A percentile compares a stretch with the other conserved stretches of the same genome.
Conservation (phyloP, 1,140 invertebrate species). For the Sipha flava region DNA sequence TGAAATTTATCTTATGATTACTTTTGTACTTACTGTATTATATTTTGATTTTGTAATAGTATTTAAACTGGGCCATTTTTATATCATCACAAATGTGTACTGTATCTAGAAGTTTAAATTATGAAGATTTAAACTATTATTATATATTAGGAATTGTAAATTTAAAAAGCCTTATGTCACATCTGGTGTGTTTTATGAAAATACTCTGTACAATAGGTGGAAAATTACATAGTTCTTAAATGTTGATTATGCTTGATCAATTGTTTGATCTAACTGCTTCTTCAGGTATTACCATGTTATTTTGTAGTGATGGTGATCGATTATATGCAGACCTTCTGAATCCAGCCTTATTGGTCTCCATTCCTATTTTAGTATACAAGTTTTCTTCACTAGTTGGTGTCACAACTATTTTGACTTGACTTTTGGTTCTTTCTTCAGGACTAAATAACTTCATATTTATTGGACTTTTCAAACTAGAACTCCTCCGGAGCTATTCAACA, state of each 20-base stretch:
- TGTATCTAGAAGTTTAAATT: neutral
- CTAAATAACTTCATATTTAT: neutral
- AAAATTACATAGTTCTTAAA: neutral
- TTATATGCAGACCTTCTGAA: neutral
- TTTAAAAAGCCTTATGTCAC: neutral
- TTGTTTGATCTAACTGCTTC: slow-evolving; percentile 15
- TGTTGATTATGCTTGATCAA: neutral
- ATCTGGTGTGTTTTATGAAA: neutral
- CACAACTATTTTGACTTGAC: slow-evolving; percentile 9
- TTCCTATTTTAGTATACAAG: neutral
- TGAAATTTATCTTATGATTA: neutral
- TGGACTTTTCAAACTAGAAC: slow-evolving; percentile 19
- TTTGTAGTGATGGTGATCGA: neutral
- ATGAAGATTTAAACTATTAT: neutral
- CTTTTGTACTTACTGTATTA: neutral
- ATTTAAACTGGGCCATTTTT: neutral
- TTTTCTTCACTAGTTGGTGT: slow-evolving; percentile 11
- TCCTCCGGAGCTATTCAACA: neutral
- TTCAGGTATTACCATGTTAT: slow-evolving; percentile 8
- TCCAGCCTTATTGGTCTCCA: neutral
- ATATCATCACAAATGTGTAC: neutral
- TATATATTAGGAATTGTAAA: neutral
- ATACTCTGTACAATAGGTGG: neutral
- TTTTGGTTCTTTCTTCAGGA: neutral
- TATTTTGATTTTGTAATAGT: neutral